Evolutionary conservation across 2,797 vertebrate genomes (phyloP), one percentile per base, ranked within the genome.

Genomic region (Darevskia mixta): DNA sequence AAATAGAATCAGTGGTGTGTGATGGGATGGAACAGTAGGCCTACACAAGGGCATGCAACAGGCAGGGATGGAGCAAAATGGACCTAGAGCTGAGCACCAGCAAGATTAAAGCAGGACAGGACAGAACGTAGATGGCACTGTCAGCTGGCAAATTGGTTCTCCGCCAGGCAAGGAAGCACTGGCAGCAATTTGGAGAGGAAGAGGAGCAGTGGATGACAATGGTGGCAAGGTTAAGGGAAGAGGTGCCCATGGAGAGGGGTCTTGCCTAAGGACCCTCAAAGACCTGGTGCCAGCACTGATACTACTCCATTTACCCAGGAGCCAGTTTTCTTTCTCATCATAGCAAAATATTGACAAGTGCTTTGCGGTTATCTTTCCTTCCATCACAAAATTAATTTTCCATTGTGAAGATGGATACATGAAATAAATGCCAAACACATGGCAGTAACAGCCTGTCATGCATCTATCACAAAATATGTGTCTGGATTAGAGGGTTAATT

Each of bases 401-500:
- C 6, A 69, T 49, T 75, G 18, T 45, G 27, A 61, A 82, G 79
- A 32, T 43, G 6, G 17, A 43, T 17, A 45, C 15, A 61, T 43
- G 25, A 35, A 82, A 77, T 78, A 83, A 86, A 82, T 86, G 80
- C 72, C 73, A 72, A 82, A 18, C 13, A 79, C 25, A 61, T 71
- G 72, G 75, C 76, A 78, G 66, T 72, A 35, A 71, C 20, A 67
- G 75, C 43, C 8, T 25, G 23, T 35, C 49, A 49, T 27, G 64
- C 29, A 18, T 35, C 35, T 72, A 25, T 15, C 27, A 45, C 73
- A 72, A 71, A 86, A 49, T 43, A 27, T 10, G 13, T n/a, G 35
- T 43, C 84, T 58, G 79, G 32, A 76, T 76, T 76, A 49, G 73
- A 64, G 75, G 58, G 76, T 86, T 90, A 83, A 79, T 86, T 79